phyloP scores from a whole-genome alignment of 2,113 vertebrate species.

The Electrona antarctica region DNA sequence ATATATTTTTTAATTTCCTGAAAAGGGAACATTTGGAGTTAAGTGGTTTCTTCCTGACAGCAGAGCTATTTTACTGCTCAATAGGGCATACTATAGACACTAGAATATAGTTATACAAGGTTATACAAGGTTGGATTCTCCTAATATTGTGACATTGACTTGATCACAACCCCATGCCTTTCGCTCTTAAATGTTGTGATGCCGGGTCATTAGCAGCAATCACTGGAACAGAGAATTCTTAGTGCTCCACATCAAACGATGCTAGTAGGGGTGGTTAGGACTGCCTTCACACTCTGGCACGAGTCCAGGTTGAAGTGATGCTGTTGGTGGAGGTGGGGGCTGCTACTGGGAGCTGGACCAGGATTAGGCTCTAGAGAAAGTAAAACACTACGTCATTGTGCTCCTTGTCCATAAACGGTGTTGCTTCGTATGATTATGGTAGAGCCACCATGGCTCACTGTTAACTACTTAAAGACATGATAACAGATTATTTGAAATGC shows the following conservation, averaged over 20 bases:
- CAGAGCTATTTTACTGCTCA: too few species aligned
- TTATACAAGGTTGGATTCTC: background rate
- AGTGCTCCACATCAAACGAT: constrained; percentile 77
- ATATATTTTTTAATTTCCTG: too few species aligned
- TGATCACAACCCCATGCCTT: constrained; percentile 19
- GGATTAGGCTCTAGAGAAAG: constrained; percentile 38
- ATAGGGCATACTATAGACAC: too few species aligned
- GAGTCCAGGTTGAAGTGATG: constrained; percentile 57
- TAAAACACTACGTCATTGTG: constrained; percentile 75
- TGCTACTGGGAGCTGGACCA: constrained; percentile 53
- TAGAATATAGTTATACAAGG: too few species aligned
- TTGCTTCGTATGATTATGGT: constrained; percentile 48
- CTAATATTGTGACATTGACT: background rate
- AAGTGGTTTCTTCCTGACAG: too few species aligned
- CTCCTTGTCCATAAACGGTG: constrained; percentile 53
- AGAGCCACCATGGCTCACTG: constrained; percentile 6
- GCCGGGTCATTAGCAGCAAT: constrained; percentile 14
- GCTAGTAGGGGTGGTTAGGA: constrained; percentile 63
- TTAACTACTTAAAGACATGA: too few species aligned
- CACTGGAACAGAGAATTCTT: constrained; percentile 66
- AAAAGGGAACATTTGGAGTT: too few species aligned
- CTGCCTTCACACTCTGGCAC: constrained; percentile 66
- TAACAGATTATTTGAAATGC: too few species aligned
- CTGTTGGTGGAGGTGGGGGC: constrained; percentile 24
- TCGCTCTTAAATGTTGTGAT: constrained; percentile 39